Base-by-base conservation (phyloP, 2,888 invertebrate species). In the Urechis unicinctus region DNA sequence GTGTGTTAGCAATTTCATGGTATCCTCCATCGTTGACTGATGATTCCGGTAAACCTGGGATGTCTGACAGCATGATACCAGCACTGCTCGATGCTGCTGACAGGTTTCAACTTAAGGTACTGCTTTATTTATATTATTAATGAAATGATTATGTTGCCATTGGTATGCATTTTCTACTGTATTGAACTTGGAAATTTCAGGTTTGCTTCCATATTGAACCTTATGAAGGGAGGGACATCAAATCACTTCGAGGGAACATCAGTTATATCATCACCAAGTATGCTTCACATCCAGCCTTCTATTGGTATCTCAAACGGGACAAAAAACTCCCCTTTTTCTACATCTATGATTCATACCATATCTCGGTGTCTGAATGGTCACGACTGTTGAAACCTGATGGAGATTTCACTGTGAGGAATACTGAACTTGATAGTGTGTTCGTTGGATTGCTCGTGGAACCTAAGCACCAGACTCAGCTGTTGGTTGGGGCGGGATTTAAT, bases 271-370 rank as follows among this genome's bases (percentile, higher is more conserved):
- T 75, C 22, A 59, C 68, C n/a, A 68, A 58, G 2, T 84, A 82
- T 64, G 80, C 81, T 9, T 72, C 75, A 5, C 84, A 85, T 70
- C 80, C 82, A 24, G 83, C 84, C 1, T 78, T 84, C 42, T 84
- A 83, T 64, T 77, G 79, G 57, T 64, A 61, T 24, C 59, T 63
- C 13, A 61, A 62, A 45, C n/a, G 21, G 3, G 55, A 55, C 30
- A 57, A 58, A 17, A 61, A 60, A 31, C 77, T 80, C 21, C 85
- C 86, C n/a, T 78, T 86, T 31, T 81, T 83, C 66, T 86, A 86
- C 67, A 79, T 86, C 24, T 85, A 85, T 70, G 85, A 85, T 70
- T 85, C 85, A 0, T 85, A 85, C 65, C 80, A 81, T 52, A 78
- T 83, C 21, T 76, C 80, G 0, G 73, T 80, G 13, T 75, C 72